Conservation (phyloP, 64 coral and sea anemone species). For the Montipora capricornis region DNA sequence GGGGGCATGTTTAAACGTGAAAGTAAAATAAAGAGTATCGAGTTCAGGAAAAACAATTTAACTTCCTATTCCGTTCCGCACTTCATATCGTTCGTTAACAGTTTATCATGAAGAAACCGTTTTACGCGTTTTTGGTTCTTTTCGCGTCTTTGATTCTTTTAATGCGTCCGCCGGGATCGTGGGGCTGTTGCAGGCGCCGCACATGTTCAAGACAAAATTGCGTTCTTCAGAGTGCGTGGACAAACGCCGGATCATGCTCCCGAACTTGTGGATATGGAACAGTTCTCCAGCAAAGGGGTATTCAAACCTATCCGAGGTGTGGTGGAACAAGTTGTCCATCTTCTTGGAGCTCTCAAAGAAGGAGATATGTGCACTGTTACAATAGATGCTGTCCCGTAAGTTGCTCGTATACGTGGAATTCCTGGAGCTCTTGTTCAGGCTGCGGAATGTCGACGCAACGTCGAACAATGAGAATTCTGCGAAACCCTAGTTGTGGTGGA, state of each 20-base stretch:
- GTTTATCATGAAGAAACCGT: neutral
- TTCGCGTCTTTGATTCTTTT: neutral
- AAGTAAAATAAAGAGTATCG: too few relatives aligned
- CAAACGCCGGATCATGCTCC: neutral
- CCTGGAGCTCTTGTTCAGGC: slow-evolving; percentile 60
- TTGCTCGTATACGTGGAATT: slow-evolving; percentile 56
- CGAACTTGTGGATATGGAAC: slow-evolving; percentile 1
- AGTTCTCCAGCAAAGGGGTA: neutral
- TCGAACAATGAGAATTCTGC: slow-evolving; percentile 19
- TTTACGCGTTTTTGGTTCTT: neutral
- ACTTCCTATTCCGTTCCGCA: neutral
- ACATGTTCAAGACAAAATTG: neutral
- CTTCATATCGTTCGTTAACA: neutral
- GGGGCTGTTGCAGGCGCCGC: slow-evolving; percentile 16
- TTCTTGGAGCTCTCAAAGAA: too few relatives aligned
- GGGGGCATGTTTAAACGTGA: too few relatives aligned
- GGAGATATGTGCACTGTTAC: neutral
- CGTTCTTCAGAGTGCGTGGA: neutral
- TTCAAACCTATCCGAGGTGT: neutral
- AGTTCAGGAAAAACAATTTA: too few relatives aligned
- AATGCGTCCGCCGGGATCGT: neutral
- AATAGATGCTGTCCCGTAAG: slow-evolving; percentile 63
- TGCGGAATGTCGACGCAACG: slow-evolving; percentile 59
- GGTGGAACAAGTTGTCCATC: neutral
- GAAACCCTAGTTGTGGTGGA: slow-evolving; percentile 42